Evolutionary conservation across 2,113 vertebrate species (phyloP), one percentile per base, ranked within the genome.

Genomic region (Carassius gibelio): DNA sequence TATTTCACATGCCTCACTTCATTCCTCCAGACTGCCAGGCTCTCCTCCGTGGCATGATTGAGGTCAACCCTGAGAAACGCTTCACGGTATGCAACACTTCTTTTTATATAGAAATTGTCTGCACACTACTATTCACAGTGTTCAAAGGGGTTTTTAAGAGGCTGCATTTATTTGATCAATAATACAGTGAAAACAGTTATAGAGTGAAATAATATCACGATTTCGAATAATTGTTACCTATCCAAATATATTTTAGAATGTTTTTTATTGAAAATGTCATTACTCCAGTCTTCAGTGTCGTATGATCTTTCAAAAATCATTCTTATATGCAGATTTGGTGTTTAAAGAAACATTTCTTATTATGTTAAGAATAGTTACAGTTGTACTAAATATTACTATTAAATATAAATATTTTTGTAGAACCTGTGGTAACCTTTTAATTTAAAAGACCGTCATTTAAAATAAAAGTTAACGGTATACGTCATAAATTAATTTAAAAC

Each of bases 1-100:
- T 97, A 36, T 97, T 97, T 91, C 97, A 97, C 91, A 97, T 98
- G 96, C 96, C 96, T 1, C 96, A 97, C 92, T 97, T 97, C 90
- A 97, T 97, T 85, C 96, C 96, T 8, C 96, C 96, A 0, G 96
- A 97, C 90, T 97, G 96, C 90, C 96, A 97, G 89, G 95, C 95
- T 80, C 91, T 97, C 83, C 93, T 97, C 6, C 91, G 96, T 72
- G 96, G 96, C 45, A 96, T 97, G 95, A 96, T 97, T 23, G 95
- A 97, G 89, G 96, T 97, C 93, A 95, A 96, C 85, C 90, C 97
- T 0, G 95, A 97, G 82, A 97, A 97, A 88, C 94, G 97, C 26
- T 95, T 97, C 84, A 96, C 96, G 80, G 97, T 98, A 89, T 87
- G 90, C 4, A 8, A 69, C 68, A 75, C n/a, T 6, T 52, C 11